Evolutionary conservation across 2,797 vertebrate genomes (phyloP).

Genomic region (Antrozous pallidus): DNA sequence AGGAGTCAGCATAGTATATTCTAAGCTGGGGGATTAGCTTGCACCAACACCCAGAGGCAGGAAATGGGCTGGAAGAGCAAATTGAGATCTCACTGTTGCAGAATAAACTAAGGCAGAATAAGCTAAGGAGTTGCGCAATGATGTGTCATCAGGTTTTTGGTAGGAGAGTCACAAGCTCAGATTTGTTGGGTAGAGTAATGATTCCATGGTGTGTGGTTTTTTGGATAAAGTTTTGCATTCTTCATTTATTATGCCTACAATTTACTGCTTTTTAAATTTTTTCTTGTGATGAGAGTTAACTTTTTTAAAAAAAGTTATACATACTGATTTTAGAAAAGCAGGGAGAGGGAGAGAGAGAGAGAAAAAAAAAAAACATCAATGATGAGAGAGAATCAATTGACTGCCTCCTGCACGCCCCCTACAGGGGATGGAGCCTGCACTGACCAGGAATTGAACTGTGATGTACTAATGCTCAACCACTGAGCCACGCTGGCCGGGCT

Average conservation of each 20-base stretch:
- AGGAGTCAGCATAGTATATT: not conserved
- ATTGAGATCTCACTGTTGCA: not conserved
- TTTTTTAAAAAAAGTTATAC: too few species aligned
- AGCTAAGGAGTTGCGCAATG: not conserved
- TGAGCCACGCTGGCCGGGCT: not conserved
- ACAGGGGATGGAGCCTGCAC: too few species aligned
- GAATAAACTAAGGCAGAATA: not conserved
- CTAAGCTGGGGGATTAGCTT: not conserved
- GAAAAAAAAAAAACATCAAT: too few species aligned
- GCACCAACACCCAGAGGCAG: not conserved
- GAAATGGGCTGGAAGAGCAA: constrained; percentile 9
- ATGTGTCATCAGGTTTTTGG: not conserved
- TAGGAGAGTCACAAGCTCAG: not conserved
- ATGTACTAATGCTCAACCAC: too few species aligned
- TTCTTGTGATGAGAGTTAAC: too few species aligned
- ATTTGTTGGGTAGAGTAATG: not conserved
- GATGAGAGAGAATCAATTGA: too few species aligned
- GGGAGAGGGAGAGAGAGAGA: too few species aligned
- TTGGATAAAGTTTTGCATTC: not conserved
- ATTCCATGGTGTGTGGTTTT: not conserved
- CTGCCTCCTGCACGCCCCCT: too few species aligned
- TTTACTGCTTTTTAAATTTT: not conserved
- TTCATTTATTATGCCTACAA: not conserved
- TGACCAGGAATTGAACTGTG: too few species aligned
- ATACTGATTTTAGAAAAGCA: too few species aligned